Evolutionary conservation across 1,140 invertebrate genomes (phyloP), one percentile per base, ranked within the genome.

Genomic region (Sweltsa coloradensis): DNA sequence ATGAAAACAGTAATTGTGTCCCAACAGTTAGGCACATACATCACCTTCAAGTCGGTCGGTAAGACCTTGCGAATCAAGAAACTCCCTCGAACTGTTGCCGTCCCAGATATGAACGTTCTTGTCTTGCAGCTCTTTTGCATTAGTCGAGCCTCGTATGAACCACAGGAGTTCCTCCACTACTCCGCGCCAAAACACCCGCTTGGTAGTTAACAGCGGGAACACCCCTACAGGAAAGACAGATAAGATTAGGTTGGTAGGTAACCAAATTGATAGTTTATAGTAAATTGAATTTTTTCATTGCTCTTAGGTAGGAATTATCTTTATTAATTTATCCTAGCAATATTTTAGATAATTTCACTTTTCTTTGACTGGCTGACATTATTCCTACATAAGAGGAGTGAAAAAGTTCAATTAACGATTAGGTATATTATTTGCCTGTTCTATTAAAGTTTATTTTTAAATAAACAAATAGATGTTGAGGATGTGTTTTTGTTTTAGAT

Each of bases 61-160:
- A 49, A 98, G 84, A 19, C 93, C 94, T 34, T 81, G 66, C n/a
- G 76, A 81, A 64, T 98, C 89, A 7, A 99, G 69, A 67, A 89
- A 99, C 53, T 81, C 72, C 50, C 90, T 71, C 0, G 87, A 90
- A 52, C 92, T 94, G 65, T 99, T 99, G 1, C 79, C 85, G 74
- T 99, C 91, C 97, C 97, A 99, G 59, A 99, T 99, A 55, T 87
- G 81, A n/a, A 99, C 79, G 37, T 77, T 78, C 65, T 93, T 92
- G 2, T 79, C 76, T 34, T 79, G 69, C 14, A 99, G 66, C 45
- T 85, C 78, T 60, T 94, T 91, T 0, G 89, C 83, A 71, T 97
- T 89, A 3, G 96, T 99, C 19, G 82, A 85, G 6, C 96, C 97
- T 54, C 73, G 74, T 34, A 99, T 83, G 65, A 98, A 97, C 93